Evolutionary conservation across 2,888 invertebrate genomes (phyloP).

Genomic region (Stratiomys singularior): DNA sequence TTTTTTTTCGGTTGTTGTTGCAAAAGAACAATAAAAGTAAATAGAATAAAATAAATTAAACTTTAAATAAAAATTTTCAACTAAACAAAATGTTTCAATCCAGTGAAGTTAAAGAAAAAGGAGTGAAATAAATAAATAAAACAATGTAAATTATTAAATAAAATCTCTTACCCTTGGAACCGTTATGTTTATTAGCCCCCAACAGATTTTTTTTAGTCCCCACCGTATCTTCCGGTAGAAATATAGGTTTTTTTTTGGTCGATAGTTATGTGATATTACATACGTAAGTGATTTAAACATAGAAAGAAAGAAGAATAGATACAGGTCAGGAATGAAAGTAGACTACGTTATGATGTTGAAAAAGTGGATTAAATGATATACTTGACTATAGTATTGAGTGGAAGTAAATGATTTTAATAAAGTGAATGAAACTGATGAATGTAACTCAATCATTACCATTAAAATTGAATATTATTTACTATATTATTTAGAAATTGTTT

Average conservation of each 20-base stretch:
- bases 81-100: constrained; percentile 1
- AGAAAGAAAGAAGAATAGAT: constrained; percentile 52
- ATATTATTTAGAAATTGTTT: too few species aligned
- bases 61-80: constrained; percentile 31
- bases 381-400: neutral
- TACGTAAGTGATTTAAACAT: constrained; percentile 40
- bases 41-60: neutral
- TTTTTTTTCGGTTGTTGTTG: neutral
- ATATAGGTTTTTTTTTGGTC: constrained; percentile 27
- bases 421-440: neutral
- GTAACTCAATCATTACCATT: too few species aligned
- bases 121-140: constrained; percentile 7
- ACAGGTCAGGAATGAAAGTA: constrained; percentile 40
- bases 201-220: constrained; percentile 68
- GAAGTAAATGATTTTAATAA: neutral
- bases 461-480: too few species aligned
- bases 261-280: constrained; percentile 27
- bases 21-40: constrained; percentile 5
- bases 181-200: constrained; percentile 67
- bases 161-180: constrained; percentile 66
- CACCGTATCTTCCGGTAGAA: constrained; percentile 63
- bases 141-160: constrained; percentile 26
- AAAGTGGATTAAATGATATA: neutral
- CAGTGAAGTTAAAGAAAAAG: constrained; percentile 14
- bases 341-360: neutral